Percentiles rank a stretch among this genome's conserved stretches.
phyloP scores from a whole-genome alignment of 2,888 invertebrate genomes.

The Archaeoteleia sp. region DNA sequence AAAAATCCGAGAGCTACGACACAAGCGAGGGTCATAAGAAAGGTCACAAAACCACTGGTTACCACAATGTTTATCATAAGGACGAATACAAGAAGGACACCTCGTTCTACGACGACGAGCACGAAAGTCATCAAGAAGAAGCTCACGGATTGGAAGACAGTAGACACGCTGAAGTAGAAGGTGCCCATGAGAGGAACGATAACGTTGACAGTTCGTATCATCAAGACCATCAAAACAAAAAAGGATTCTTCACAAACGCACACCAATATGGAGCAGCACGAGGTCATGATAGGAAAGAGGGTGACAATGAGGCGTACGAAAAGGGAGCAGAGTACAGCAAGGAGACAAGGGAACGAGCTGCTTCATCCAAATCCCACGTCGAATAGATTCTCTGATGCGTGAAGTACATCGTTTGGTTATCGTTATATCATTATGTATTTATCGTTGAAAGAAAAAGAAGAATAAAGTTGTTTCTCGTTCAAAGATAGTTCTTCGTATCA shows the following conservation, averaged over 20 bases:
- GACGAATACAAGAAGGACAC: constrained; percentile 87
- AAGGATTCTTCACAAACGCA: constrained; percentile 77
- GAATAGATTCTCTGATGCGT: no score
- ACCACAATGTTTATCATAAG: constrained; percentile 84
- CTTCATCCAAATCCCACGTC: not conserved
- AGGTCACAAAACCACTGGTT: constrained; percentile 83
- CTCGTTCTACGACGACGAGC: constrained; percentile 85
- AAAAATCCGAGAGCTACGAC: constrained; percentile 78
- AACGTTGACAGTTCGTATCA: constrained; percentile 73
- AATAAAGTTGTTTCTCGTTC: no score
- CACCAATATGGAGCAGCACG: constrained; percentile 76
- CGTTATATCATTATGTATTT: no score
- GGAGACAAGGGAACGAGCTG: constrained; percentile 45
- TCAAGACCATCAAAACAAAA: constrained; percentile 75
- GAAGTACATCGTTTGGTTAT: no score
- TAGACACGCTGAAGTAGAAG: constrained; percentile 75
- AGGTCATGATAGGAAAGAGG: constrained; percentile 75
- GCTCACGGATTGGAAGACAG: constrained; percentile 76
- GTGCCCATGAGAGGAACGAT: constrained; percentile 72
- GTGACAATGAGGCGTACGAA: constrained; percentile 67
- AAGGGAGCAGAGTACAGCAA: constrained; percentile 70
- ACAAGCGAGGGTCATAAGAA: constrained; percentile 80
- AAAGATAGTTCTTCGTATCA: no score
- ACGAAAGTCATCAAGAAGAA: constrained; percentile 77
- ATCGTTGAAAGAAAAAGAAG: no score